phyloP scores from a whole-genome alignment of 2,113 vertebrate genomes.

The cattle (Bos taurus) region ARS-UCD2.0 NC_037345.1:16088501-16089000 shows the following conservation, averaged over 20 bases:
- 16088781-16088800: neutral
- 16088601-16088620: slow-evolving; percentile 98
- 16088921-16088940: rapidly evolving
- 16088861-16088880: too few relatives aligned
- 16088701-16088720: neutral
- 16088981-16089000: neutral
- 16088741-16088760: neutral
- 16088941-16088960: neutral
- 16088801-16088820: neutral
- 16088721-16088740: neutral
- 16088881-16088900: neutral
- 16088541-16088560: slow-evolving; percentile 76
- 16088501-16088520: neutral
- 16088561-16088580: slow-evolving; percentile 99
- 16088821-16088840: neutral
- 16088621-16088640: slow-evolving; percentile 93
- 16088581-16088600: slow-evolving; percentile 99
- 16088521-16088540: neutral
- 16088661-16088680: slow-evolving; percentile 90
- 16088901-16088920: neutral
- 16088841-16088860: neutral
- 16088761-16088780: neutral
- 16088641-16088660: slow-evolving; percentile 94
- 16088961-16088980: neutral
- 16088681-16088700: neutral